These are phyloP conservation scores for Drosophila pseudoobscura DNA, from an alignment of 1,140 invertebrate species.

Conservation along the genomic window DNA sequence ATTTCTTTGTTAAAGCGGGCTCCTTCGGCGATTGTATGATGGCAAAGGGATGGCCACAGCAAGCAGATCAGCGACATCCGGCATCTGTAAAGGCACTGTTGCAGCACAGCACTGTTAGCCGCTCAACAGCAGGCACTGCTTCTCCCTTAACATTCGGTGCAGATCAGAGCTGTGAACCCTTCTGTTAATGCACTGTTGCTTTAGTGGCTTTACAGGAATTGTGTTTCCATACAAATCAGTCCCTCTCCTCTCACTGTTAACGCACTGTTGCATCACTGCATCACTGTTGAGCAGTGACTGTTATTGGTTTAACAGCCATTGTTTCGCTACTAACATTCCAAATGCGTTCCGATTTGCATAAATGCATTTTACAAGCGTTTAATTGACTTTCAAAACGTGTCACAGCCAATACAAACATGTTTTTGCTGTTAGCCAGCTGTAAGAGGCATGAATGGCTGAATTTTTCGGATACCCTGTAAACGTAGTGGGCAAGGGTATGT, in stretches of 20 bases:
- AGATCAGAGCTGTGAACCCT: too few species aligned
- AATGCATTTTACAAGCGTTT: conserved; percentile 73
- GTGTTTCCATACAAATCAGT: too few species aligned
- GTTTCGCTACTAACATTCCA: conserved; percentile 21
- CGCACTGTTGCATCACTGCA: conserved; percentile 6
- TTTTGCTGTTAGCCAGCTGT: conserved; percentile 53
- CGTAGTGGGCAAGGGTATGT: too few species aligned
- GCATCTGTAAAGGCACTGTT: conserved; percentile 8
- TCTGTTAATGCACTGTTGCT: too few species aligned
- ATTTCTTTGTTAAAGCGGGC: too few species aligned
- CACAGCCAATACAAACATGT: conserved; percentile 59
- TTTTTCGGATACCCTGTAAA: conserved; percentile 8
- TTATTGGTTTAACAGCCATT: not conserved
- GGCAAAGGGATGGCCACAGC: not conserved
- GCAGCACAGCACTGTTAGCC: not conserved
- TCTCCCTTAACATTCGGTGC: not conserved
- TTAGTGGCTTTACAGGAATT: too few species aligned
- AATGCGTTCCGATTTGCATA: conserved; percentile 56
- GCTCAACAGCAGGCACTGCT: too few species aligned
- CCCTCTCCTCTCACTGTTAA: conserved; percentile 2
- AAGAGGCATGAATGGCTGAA: conserved; percentile 59
- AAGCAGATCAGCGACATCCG: conserved; percentile 2
- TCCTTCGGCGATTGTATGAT: too few species aligned
- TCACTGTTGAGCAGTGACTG: conserved; percentile 9
- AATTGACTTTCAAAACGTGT: conserved; percentile 77